Conservation (phyloP, 2,888 invertebrate genomes). For the Odontothrips loti region DNA sequence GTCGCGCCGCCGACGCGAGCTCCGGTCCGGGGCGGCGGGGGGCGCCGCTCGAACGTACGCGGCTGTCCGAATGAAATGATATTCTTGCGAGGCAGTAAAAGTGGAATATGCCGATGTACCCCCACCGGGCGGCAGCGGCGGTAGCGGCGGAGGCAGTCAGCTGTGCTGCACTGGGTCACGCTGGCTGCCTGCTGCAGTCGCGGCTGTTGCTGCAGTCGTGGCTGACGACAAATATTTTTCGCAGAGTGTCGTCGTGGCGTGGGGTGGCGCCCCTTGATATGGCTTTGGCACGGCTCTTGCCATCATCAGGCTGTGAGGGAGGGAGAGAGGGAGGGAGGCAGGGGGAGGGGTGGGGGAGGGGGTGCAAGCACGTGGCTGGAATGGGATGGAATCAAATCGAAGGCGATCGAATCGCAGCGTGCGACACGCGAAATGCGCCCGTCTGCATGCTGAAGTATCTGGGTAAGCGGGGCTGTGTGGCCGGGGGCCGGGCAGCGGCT, state of each 20-base stretch:
- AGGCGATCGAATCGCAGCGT: not conserved
- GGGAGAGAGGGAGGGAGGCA: not conserved
- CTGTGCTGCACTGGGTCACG: too few species aligned
- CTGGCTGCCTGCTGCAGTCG: not conserved
- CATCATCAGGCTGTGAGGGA: not conserved
- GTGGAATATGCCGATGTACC: not conserved
- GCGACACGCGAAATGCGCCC: too few species aligned
- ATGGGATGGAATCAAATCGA: not conserved
- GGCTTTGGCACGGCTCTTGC: not conserved
- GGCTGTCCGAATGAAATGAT: not conserved
- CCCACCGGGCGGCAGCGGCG: too few species aligned
- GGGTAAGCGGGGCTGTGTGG: too few species aligned
- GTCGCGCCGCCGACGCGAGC: too few species aligned
- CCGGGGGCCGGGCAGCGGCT: too few species aligned
- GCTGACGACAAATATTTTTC: not conserved
- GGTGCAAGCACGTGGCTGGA: not conserved
- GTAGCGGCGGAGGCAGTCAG: too few species aligned
- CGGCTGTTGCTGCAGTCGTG: not conserved
- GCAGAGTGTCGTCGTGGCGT: not conserved
- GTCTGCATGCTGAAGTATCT: too few species aligned
- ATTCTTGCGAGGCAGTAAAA: not conserved
- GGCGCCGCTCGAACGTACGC: not conserved
- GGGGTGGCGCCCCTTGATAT: slow-evolving; percentile 1
- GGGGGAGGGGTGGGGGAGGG: not conserved
- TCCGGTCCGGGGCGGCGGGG: not conserved